A percentile compares a stretch with the other conserved stretches of the same genome.
phyloP scores from a whole-genome alignment of 2,113 vertebrate genomes.

The Carassius auratus region DNA sequence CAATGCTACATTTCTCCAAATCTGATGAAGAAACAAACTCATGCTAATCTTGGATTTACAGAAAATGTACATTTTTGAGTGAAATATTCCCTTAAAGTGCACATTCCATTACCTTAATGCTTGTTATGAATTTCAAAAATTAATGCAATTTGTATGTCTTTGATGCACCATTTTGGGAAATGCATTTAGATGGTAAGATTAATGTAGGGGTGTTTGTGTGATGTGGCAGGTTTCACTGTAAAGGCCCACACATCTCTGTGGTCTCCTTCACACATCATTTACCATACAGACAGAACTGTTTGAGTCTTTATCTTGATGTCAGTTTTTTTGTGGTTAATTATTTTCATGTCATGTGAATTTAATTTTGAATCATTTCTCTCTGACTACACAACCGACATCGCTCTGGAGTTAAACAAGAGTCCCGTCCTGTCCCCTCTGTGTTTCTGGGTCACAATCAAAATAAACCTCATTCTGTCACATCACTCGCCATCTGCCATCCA shows the following conservation, averaged over 20 bases:
- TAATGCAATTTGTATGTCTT: not conserved
- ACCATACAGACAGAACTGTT: not conserved
- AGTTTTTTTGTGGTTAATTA: not conserved
- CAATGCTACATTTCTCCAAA: too few relatives aligned
- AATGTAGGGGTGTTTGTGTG: not conserved
- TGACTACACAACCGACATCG: not conserved
- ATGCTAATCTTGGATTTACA: too few relatives aligned
- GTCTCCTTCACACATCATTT: conserved; percentile 1
- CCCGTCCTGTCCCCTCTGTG: not conserved
- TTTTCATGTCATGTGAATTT: not conserved
- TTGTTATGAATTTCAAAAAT: not conserved
- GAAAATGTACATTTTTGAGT: too few relatives aligned
- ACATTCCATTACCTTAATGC: not conserved
- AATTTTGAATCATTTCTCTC: not conserved
- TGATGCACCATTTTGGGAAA: conserved; percentile 7
- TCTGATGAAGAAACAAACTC: too few relatives aligned
- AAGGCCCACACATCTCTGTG: not conserved
- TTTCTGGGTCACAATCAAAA: conserved; percentile 4
- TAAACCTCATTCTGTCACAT: not conserved
- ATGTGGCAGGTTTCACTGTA: not conserved
- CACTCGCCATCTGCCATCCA: not conserved
- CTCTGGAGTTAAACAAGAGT: not conserved
- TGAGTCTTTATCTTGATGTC: not conserved
- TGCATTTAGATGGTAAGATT: conserved; percentile 3
- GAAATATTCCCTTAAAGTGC: not conserved